Evolutionary conservation across 2,888 invertebrate species (phyloP), one percentile per base, ranked within the genome.

Genomic region (Drosophila prostipennis): DNA sequence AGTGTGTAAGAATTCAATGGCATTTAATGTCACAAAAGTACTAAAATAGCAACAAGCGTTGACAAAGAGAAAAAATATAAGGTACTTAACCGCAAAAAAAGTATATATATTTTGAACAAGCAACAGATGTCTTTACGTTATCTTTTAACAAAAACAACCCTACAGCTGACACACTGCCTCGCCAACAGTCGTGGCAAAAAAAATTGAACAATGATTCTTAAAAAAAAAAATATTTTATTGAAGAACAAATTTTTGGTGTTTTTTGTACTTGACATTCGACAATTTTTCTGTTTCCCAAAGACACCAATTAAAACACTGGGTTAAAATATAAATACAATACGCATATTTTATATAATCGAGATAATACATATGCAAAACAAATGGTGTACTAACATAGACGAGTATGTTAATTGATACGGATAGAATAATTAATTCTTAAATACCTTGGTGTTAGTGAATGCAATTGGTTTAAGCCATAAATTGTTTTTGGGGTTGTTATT

Each of bases 361-460:
- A 84, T 80, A 87, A 81, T 81, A 81, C 87, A 79, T 78, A 71
- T 78, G 74, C 72, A 85, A 85, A 85, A 84, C 72, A 72, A 81
- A 78, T 70, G 74, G 74, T 76, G 55, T 84, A 78, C 81, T 70
- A 87, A 87, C 61, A 72, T 58, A 67, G 48, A 54, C 43, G 26
- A 11, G 39, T 54, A 53, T 64, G 57, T 73, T 54, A 56, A 43
- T 72, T 53, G 34, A 40, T 52, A 45, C 59, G 45, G 48, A 49
- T 65, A 52, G 73, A 65, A 56, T 65, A 53, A 73, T 53, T 56
- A 73, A 48, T 61, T 52, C 68, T 60, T 83, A 64, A 57, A 72
- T 65, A 76, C 63, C 63, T 54, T 70, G 45, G 42, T 79, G 63
- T 84, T 76, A 76, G 79, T 78, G 77, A 72, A 81, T 85, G 68